Conservation (phyloP, 2,797 vertebrate species). For the Aldrovandia affinis region DNA sequence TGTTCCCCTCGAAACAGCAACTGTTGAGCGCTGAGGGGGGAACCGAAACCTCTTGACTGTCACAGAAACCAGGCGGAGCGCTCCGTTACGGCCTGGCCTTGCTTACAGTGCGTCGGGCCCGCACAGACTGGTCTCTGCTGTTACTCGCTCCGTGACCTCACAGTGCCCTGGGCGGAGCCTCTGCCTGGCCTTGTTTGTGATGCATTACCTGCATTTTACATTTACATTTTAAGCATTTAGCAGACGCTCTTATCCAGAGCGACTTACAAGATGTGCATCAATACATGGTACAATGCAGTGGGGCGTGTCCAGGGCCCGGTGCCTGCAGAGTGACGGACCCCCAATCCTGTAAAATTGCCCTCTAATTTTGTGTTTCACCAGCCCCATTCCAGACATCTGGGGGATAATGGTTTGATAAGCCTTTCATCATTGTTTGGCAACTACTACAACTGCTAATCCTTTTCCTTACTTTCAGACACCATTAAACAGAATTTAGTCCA, state of each 20-base stretch:
- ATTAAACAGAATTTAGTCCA: no score
- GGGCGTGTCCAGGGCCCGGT: background rate
- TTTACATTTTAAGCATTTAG: background rate
- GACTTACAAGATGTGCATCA: no score
- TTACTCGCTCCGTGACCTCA: background rate
- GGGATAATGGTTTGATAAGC: background rate
- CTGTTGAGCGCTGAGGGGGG: background rate
- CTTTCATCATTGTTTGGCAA: background rate
- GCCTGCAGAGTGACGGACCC: background rate
- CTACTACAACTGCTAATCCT: background rate
- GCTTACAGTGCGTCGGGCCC: background rate
- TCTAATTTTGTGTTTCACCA: background rate
- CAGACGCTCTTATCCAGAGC: no score
- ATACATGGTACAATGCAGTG: background rate
- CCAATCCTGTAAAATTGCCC: background rate
- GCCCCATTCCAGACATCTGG: background rate
- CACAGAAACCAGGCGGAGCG: background rate
- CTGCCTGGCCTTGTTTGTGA: background rate
- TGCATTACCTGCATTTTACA: background rate
- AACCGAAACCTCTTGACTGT: background rate
- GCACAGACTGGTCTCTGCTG: background rate
- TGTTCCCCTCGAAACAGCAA: no score
- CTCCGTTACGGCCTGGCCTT: background rate
- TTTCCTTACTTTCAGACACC: no score
- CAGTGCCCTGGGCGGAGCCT: background rate